A percentile compares a stretch with the other conserved stretches of the same genome.
Evolutionary conservation across 1,140 invertebrate species (phyloP).

Genomic region (Drosophila eugracilis): DNA sequence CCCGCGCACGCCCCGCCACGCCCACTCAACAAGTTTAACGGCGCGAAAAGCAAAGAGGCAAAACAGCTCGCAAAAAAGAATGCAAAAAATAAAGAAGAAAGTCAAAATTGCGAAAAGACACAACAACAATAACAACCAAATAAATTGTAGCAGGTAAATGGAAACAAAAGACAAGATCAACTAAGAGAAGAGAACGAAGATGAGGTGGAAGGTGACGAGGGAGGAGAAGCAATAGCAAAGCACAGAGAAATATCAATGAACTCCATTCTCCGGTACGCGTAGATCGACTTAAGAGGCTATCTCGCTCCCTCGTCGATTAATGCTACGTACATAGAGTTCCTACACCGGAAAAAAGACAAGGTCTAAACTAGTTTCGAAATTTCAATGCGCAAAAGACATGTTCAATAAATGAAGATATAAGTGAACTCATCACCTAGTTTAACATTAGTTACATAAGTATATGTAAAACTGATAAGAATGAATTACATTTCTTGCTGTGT

Average conservation of each 20-base stretch:
- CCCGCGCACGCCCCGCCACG: not conserved
- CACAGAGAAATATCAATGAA: constrained; percentile 70
- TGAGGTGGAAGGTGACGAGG: constrained; percentile 21
- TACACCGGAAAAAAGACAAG: constrained; percentile 13
- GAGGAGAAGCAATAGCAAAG: constrained; percentile 38
- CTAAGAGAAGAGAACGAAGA: constrained; percentile 6
- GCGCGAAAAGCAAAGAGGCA: constrained; percentile 57
- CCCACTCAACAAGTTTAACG: constrained; percentile 57
- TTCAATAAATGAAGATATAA: no score
- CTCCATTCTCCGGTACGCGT: constrained; percentile 51
- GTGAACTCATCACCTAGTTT: no score
- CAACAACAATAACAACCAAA: constrained; percentile 44
- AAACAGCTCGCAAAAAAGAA: constrained; percentile 52
- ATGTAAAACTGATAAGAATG: no score
- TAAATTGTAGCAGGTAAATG: constrained; percentile 70
- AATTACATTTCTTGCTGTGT: not conserved
- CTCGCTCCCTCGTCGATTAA: not conserved
- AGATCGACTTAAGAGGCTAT: constrained; percentile 19
- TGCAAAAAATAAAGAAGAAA: constrained; percentile 69
- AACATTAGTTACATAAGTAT: no score
- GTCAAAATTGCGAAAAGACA: constrained; percentile 41
- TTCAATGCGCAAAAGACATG: no score
- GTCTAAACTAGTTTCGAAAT: no score
- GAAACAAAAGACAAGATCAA: constrained; percentile 21
- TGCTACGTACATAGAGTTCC: constrained; percentile 32